Conservation (phyloP, 53 echinoderm and acorn worm genomes). For the Apostichopus leukothele region DNA sequence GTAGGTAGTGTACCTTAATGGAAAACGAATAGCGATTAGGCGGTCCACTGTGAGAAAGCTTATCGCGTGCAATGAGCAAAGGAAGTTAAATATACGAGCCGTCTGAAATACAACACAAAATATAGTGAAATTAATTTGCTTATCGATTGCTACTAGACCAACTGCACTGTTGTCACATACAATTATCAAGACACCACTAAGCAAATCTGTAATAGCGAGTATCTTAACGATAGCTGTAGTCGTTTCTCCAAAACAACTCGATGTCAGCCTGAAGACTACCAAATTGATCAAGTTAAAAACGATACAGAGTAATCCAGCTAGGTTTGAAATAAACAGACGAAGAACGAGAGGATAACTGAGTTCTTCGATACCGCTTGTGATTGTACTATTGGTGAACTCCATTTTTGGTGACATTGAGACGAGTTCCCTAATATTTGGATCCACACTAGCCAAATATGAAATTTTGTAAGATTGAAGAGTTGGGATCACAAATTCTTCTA, state of each 20-base stretch:
- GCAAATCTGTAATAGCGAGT: conserved; percentile 15
- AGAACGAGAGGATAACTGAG: background rate
- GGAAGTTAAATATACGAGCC: background rate
- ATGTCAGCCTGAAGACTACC: background rate
- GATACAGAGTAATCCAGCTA: background rate
- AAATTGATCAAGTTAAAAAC: conserved; percentile 21
- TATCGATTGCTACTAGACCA: too few relatives aligned
- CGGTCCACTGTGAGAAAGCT: conserved; percentile 4
- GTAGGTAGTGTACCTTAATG: background rate
- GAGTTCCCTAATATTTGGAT: too few relatives aligned
- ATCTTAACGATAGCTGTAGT: conserved; percentile 6
- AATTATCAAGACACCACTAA: background rate
- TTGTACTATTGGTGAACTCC: too few relatives aligned
- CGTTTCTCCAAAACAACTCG: conserved; percentile 25
- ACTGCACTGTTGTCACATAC: too few relatives aligned
- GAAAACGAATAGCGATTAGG: background rate
- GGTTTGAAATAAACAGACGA: conserved; percentile 11
- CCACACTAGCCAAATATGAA: too few relatives aligned
- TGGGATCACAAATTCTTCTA: too few relatives aligned
- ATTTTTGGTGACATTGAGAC: too few relatives aligned
- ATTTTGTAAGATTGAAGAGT: too few relatives aligned
- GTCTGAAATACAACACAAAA: conserved; percentile 18
- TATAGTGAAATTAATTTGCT: too few relatives aligned
- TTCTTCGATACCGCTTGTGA: too few relatives aligned
- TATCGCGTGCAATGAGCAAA: background rate